Conservation (phyloP, 2,888 invertebrate species). For the Chrysina gloriosa region DNA sequence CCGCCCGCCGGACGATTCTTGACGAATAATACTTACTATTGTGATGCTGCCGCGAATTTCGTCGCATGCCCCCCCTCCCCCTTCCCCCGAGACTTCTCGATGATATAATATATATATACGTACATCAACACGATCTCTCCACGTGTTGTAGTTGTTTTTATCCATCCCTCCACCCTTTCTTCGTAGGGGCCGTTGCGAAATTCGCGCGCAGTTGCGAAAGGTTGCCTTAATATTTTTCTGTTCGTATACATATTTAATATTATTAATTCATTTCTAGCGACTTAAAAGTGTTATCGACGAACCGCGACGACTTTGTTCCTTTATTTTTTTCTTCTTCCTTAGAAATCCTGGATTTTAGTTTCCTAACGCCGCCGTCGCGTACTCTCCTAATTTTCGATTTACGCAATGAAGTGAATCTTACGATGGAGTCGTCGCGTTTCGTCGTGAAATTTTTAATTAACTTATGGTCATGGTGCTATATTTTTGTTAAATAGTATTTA, state of each 20-base stretch:
- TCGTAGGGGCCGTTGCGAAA: slow-evolving; percentile 14
- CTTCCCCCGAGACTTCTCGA: not conserved
- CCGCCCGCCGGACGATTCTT: not conserved
- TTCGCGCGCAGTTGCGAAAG: slow-evolving; percentile 40
- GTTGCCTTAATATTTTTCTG: slow-evolving; percentile 44
- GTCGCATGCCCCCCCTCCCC: too few relatives aligned
- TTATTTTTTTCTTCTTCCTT: slow-evolving; percentile 4
- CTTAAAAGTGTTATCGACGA: slow-evolving; percentile 24
- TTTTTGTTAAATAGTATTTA: slow-evolving; percentile 47
- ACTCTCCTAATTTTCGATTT: not conserved
- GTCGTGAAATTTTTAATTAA: slow-evolving; percentile 37
- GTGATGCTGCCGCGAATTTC: slow-evolving; percentile 43
- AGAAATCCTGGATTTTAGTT: not conserved
- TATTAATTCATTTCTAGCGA: slow-evolving; percentile 38
- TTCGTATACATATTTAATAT: slow-evolving; percentile 26
- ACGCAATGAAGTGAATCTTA: too few relatives aligned
- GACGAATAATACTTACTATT: slow-evolving; percentile 31
- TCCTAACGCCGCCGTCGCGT: not conserved
- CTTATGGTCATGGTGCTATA: slow-evolving; percentile 45
- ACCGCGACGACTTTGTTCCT: slow-evolving; percentile 10
- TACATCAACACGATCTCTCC: slow-evolving; percentile 41
- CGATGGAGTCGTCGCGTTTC: slow-evolving; percentile 1
- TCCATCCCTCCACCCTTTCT: not conserved
- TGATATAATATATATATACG: too few relatives aligned
- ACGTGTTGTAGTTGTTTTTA: slow-evolving; percentile 1